A percentile compares a stretch with the other conserved stretches of the same genome.
These are phyloP conservation scores for Parotocinclus haroldoi DNA, from an alignment of 2,797 vertebrate species.

Conservation along the genomic window DNA sequence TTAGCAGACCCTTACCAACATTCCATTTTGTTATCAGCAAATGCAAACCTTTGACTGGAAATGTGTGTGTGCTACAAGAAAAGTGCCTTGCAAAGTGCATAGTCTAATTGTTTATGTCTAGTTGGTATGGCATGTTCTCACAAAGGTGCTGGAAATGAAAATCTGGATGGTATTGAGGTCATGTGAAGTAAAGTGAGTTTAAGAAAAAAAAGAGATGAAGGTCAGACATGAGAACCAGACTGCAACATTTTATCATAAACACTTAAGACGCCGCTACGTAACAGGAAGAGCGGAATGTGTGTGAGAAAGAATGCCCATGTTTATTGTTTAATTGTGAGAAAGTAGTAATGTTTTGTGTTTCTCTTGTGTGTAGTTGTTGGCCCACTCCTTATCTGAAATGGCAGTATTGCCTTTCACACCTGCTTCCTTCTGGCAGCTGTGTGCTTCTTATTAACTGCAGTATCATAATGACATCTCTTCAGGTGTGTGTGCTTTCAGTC, in stretches of 20 bases:
- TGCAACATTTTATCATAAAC: constrained; percentile 24
- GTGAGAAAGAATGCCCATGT: constrained; percentile 16
- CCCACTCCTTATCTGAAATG: constrained; percentile 26
- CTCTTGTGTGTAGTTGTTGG: constrained; percentile 29
- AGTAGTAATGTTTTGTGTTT: constrained; percentile 5
- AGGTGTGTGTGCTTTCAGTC: constrained; percentile 13
- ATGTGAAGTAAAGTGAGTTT: constrained; percentile 14
- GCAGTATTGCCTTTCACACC: constrained; percentile 42
- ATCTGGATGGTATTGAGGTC: constrained; percentile 31
- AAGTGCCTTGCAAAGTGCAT: neutral
- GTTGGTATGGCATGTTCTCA: neutral
- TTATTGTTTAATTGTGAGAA: constrained; percentile 14
- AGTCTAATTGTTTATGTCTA: constrained; percentile 13
- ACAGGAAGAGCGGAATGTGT: constrained; percentile 24
- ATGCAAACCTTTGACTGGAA: constrained; percentile 15
- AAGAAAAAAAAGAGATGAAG: constrained; percentile 25
- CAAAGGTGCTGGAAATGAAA: constrained; percentile 30
- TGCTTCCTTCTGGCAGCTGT: constrained; percentile 28
- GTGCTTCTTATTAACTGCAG: constrained; percentile 17
- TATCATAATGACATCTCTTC: constrained; percentile 20
- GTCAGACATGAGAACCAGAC: constrained; percentile 42
- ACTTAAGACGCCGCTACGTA: constrained; percentile 17
- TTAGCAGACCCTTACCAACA: constrained; percentile 39
- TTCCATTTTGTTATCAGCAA: constrained; percentile 39
- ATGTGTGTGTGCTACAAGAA: constrained; percentile 2